phyloP scores from a whole-genome alignment of 2,888 invertebrate species.

The Dasysyrphus tricinctus region DNA sequence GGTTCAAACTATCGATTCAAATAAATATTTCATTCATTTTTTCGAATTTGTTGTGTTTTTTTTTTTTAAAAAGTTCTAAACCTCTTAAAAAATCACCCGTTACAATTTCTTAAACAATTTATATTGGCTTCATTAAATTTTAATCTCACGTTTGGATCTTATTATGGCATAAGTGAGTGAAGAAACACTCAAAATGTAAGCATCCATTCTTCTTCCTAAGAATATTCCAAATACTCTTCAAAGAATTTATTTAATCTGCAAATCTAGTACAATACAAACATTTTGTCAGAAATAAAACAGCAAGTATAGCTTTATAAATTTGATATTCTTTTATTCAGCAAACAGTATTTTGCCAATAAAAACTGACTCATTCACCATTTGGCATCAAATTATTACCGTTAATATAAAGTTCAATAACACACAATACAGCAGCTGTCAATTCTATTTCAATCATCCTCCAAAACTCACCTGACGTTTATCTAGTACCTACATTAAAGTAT shows the following conservation, averaged over 20 bases:
- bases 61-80: too few relatives aligned
- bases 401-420: conserved; percentile 20
- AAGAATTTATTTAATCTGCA: background rate
- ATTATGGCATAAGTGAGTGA: too few relatives aligned
- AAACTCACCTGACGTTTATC: conserved; percentile 45
- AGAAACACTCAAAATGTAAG: too few relatives aligned
- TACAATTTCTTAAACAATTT: too few relatives aligned
- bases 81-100: too few relatives aligned
- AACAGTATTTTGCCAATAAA: background rate
- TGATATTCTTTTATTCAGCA: background rate
- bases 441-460: conserved; percentile 46
- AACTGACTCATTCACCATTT: background rate
- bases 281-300: background rate
- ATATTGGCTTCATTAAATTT: too few relatives aligned
- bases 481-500: too few relatives aligned
- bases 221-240: background rate
- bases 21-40: too few relatives aligned
- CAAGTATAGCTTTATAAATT: background rate
- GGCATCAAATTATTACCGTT: conserved; percentile 6
- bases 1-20: too few relatives aligned
- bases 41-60: too few relatives aligned
- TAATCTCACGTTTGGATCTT: too few relatives aligned
- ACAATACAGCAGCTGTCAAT: conserved; percentile 45
- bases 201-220: too few relatives aligned
- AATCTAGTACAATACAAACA: background rate